These are phyloP conservation scores for Epinotia demarniana DNA, from an alignment of 2,888 invertebrate genomes.

Conservation along the genomic window DNA sequence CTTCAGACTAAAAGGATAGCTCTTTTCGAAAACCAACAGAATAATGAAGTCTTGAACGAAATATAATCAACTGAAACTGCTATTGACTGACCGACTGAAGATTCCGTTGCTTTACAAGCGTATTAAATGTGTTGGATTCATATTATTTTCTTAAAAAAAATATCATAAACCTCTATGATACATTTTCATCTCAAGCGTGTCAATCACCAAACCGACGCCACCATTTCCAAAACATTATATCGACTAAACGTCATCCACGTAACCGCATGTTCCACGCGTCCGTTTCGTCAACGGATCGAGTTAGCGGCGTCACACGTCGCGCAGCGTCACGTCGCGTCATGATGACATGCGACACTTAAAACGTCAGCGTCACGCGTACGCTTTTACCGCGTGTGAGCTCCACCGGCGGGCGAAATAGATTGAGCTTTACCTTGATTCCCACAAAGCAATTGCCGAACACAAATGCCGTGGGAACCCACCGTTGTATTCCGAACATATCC, in stretches of 20 bases:
- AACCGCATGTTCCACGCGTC: conserved; percentile 46
- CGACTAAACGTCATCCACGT: conserved; percentile 45
- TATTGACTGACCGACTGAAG: too few relatives aligned
- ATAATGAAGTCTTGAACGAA: too few relatives aligned
- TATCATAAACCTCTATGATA: not conserved
- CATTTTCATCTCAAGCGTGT: conserved; percentile 14
- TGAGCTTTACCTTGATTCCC: conserved; percentile 69
- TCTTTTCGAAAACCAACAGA: too few relatives aligned
- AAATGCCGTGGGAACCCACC: conserved; percentile 66
- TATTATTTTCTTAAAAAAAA: not conserved
- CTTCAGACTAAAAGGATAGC: too few relatives aligned
- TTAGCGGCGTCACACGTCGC: conserved; percentile 49
- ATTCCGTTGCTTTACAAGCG: too few relatives aligned
- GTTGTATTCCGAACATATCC: conserved; percentile 67
- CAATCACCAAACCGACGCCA: conserved; percentile 22
- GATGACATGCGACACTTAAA: conserved; percentile 51
- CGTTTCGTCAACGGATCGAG: conserved; percentile 49
- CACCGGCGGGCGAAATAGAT: conserved; percentile 72
- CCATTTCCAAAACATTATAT: conserved; percentile 21
- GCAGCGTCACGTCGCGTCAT: conserved; percentile 51
- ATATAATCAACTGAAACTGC: too few relatives aligned
- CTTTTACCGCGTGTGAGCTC: conserved; percentile 68
- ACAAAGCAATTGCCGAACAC: conserved; percentile 67
- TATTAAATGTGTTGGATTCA: too few relatives aligned
- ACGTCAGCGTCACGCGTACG: conserved; percentile 57